Evolutionary conservation across 1,140 invertebrate species (phyloP).

Genomic region (Latrodectus geometricus): DNA sequence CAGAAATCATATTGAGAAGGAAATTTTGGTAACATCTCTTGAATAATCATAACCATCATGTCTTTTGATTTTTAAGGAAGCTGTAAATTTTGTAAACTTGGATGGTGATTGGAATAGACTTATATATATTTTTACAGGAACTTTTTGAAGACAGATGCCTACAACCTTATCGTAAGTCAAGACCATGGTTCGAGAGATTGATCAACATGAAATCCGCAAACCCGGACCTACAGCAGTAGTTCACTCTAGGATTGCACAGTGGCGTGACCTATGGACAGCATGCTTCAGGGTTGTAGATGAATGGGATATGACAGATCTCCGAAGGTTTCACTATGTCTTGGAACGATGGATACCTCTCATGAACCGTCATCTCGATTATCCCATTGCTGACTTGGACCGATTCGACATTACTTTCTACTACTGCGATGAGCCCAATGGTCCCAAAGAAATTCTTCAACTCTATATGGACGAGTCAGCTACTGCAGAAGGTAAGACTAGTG

Average conservation of each 20-base stretch:
- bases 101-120: too few species aligned
- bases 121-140: too few species aligned
- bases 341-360: background rate
- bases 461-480: background rate
- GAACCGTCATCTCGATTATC: constrained; percentile 14
- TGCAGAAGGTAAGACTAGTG: background rate
- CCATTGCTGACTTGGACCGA: background rate
- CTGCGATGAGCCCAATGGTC: constrained; percentile 9
- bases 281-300: background rate
- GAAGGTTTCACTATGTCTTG: background rate
- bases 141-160: too few species aligned
- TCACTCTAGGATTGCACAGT: background rate
- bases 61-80: too few species aligned
- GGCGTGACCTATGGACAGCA: constrained; percentile 21
- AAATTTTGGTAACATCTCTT: too few species aligned
- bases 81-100: too few species aligned
- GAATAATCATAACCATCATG: too few species aligned
- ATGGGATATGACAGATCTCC: background rate
- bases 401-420: constrained; percentile 16
- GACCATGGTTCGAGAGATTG: constrained; percentile 20
- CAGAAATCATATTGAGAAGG: background rate
- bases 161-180: too few species aligned
- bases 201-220: constrained; percentile 3
- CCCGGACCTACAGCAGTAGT: too few species aligned
- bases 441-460: background rate